These are phyloP conservation scores for Nothobranchius kuhntae DNA, from an alignment of 2,113 vertebrate species.

Conservation along the genomic window DNA sequence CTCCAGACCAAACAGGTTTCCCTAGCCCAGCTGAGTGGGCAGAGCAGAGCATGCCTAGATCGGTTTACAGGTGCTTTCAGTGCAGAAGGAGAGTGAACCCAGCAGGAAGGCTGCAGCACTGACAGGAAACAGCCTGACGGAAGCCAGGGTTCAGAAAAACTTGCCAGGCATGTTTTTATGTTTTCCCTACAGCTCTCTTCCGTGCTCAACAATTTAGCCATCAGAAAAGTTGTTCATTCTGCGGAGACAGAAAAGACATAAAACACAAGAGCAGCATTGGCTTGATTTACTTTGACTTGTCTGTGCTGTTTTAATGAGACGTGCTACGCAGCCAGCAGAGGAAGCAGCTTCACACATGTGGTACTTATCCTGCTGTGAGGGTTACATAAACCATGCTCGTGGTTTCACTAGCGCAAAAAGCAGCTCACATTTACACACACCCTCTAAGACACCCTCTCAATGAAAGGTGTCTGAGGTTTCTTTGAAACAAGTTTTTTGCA, in stretches of 20 bases:
- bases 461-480: too few species aligned
- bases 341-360: neutral
- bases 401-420: constrained; percentile 10
- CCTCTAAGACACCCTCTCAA: too few species aligned
- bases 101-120: constrained; percentile 8
- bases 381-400: neutral
- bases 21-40: neutral
- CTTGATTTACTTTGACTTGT: neutral
- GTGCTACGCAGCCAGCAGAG: too few species aligned
- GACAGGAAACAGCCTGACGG: constrained; percentile 21
- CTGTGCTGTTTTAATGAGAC: too few species aligned
- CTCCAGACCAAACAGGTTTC: constrained; percentile 48
- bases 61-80: constrained; percentile 44
- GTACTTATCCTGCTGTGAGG: neutral
- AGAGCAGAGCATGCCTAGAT: constrained; percentile 26
- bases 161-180: neutral
- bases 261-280: neutral
- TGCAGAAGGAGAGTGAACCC: constrained; percentile 1
- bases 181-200: neutral
- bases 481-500: too few species aligned
- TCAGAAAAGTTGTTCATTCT: neutral
- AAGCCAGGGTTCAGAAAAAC: constrained; percentile 33
- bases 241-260: neutral
- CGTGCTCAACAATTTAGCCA: neutral
- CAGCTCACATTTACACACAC: too few species aligned